Conservation (phyloP, 92 coral and sea anemone species). For the Pocillopora grandis region DNA sequence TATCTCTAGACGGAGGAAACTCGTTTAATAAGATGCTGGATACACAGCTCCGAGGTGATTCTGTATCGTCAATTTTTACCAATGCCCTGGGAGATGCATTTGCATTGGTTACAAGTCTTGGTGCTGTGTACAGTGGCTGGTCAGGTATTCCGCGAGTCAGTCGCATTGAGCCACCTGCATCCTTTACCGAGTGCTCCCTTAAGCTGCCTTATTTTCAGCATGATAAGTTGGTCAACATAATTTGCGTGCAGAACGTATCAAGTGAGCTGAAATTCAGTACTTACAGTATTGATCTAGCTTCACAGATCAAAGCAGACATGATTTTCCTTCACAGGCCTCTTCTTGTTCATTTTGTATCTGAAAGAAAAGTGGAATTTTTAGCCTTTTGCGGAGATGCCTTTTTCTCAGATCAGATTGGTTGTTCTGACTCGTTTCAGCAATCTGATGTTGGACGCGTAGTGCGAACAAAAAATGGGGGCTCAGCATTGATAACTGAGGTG, state of each 20-base stretch:
- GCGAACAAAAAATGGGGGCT: constrained; percentile 76
- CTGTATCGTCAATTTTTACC: constrained; percentile 64
- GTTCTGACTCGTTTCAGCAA: constrained; percentile 61
- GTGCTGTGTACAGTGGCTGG: constrained; percentile 74
- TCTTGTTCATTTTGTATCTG: constrained; percentile 56
- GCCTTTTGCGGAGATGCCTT: constrained; percentile 56
- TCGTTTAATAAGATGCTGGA: constrained; percentile 76
- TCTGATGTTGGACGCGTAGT: constrained; percentile 70
- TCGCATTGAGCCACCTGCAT: constrained; percentile 21
- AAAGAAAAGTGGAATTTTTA: constrained; percentile 55
- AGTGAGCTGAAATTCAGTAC: constrained; percentile 28
- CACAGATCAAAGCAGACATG: constrained; percentile 21
- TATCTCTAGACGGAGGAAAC: constrained; percentile 93
- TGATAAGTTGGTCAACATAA: constrained; percentile 39
- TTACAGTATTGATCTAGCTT: constrained; percentile 12
- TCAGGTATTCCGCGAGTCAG: constrained; percentile 62
- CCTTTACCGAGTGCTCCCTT: constrained; percentile 24
- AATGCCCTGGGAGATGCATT: constrained; percentile 72
- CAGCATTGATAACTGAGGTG: constrained; percentile 68
- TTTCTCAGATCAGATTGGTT: constrained; percentile 41
- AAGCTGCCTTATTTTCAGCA: constrained; percentile 44
- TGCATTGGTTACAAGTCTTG: constrained; percentile 69
- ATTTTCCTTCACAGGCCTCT: constrained; percentile 46
- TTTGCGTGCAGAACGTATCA: constrained; percentile 33
- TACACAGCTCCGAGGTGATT: constrained; percentile 51